Evolutionary conservation across 2,797 vertebrate genomes (phyloP).

Genomic region (Lepus oiostolus): DNA sequence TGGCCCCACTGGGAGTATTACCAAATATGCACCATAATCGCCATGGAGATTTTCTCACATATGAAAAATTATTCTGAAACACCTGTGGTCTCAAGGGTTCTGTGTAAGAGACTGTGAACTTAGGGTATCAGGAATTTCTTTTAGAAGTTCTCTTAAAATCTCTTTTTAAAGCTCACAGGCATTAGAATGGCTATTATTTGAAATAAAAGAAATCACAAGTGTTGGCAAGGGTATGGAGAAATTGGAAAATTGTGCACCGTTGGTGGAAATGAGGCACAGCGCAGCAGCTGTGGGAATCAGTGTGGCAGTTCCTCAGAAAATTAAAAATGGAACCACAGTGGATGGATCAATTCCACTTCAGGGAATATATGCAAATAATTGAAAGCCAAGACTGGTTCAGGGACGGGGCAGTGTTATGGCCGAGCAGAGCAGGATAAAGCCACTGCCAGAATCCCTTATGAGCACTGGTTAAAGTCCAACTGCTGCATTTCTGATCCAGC

Average conservation of each 20-base stretch:
- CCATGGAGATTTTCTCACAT: constrained; percentile 29
- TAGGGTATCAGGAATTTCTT: background rate
- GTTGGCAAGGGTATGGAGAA: background rate
- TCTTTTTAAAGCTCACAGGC: background rate
- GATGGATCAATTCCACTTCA: background rate
- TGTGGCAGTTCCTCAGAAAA: background rate
- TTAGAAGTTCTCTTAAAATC: constrained; percentile 12
- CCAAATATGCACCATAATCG: background rate
- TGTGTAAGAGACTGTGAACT: background rate
- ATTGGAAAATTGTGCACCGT: background rate
- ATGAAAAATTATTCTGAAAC: constrained; percentile 7
- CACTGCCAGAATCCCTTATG: no score
- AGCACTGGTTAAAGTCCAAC: no score
- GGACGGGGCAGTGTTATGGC: no score
- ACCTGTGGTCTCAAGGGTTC: background rate
- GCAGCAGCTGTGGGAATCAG: background rate
- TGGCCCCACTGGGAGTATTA: background rate
- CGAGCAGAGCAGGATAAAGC: no score
- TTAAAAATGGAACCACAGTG: background rate
- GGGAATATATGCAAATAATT: background rate
- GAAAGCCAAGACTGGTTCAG: background rate
- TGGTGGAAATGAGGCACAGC: background rate
- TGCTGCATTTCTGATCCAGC: no score
- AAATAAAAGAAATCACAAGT: background rate
- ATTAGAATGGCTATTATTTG: background rate